phyloP scores from a whole-genome alignment of 2,113 vertebrate species.

The Chlorocebus sabaeus region DNA sequence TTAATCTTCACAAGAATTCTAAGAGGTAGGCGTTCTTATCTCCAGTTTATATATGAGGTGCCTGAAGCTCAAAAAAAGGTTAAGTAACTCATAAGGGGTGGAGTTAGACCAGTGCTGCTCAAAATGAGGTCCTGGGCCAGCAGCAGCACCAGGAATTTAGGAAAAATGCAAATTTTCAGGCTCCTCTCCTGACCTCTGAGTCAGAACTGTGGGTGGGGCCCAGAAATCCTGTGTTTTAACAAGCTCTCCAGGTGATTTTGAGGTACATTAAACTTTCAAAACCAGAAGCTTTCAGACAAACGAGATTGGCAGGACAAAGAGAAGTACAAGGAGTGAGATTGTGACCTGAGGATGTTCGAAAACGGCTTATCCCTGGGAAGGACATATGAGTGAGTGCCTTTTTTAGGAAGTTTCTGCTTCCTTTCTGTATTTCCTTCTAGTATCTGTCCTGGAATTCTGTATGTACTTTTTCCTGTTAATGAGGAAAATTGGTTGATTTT shows the following conservation, averaged over 20 bases:
- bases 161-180: not conserved
- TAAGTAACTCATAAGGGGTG: not conserved
- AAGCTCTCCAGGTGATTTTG: not conserved
- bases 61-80: not conserved
- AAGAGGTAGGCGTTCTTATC: not conserved
- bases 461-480: not conserved
- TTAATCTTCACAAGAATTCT: not conserved
- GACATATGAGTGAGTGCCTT: not conserved
- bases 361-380: fast-evolving
- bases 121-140: not conserved
- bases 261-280: not conserved
- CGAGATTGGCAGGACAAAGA: not conserved
- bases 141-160: not conserved
- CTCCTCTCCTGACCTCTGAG: too few species aligned
- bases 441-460: not conserved
- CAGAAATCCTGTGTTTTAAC: not conserved
- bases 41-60: not conserved
- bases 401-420: not conserved
- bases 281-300: not conserved
- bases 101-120: not conserved
- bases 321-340: not conserved
- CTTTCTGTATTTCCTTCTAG: not conserved
- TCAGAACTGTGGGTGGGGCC: not conserved
- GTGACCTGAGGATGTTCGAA: not conserved
- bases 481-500: not conserved